Base-by-base conservation (phyloP, 2,888 invertebrate genomes). In the Lordiphosa fenestrarum region DNA sequence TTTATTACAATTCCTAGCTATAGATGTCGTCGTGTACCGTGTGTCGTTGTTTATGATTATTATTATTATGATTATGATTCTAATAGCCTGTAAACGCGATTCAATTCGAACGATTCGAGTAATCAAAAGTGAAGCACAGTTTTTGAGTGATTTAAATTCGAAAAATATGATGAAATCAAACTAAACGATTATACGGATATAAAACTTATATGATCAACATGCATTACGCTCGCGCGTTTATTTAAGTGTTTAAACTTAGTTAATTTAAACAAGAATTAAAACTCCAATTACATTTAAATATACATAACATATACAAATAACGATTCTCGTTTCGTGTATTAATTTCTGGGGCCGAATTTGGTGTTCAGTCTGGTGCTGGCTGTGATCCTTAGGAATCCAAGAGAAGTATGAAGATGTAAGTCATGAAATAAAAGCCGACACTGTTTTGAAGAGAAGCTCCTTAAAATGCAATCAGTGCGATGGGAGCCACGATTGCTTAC, bases 281-380 rank as follows among this genome's bases (percentile, higher is more conserved):
- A 77, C 77, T 77, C 77, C 77, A 77, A 77, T 81, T 77, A 77
- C 64, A 73, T 76, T 80, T 77, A 80, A 77, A 71, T 80, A 76
- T 76, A 76, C 71, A 78, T 52, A 59, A 74, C 44, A 76, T 65
- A 76, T 76, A 76, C 67, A 78, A 69, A 72, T 62, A 61, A 53
- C 30, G 2, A 7, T 25, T 6, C 0, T 25, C 2, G 7, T 7
- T 6, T 23, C 6, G 6, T 25, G 6, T 25, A 25, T 7, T 25
- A 2, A 25, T 6, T 7, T 7, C 7, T 25, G 25, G 25, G 19
- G 15, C 15, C 6, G 23, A 23, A 6, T 23, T 0, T 23, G n/a
- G n/a, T n/a, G n/a, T 0, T 25, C 6, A 2, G 25, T 25, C 6
- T 23, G 6, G 6, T 15, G 15, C 23, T 6, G 6, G 23, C 6